Conservation (phyloP, 2,113 vertebrate genomes). For the Gobius niger region DNA sequence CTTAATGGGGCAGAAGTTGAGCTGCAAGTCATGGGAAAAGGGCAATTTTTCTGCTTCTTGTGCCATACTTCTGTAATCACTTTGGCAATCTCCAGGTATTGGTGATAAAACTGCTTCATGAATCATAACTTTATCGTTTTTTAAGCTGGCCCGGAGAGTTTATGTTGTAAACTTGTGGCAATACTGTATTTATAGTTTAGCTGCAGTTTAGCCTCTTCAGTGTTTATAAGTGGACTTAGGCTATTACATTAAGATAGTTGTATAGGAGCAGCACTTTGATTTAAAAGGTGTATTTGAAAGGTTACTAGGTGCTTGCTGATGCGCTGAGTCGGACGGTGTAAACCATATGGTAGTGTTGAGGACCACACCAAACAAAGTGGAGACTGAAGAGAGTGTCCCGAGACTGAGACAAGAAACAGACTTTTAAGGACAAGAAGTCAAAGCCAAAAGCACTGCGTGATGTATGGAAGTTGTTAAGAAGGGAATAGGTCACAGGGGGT, state of each 20-base stretch:
- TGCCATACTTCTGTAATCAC: neutral
- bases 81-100: neutral
- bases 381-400: neutral
- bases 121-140: neutral
- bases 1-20: neutral
- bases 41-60: neutral
- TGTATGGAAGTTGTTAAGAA: neutral
- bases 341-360: neutral
- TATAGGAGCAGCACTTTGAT: conserved; percentile 1
- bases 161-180: neutral
- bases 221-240: neutral
- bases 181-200: neutral
- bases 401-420: conserved; percentile 2
- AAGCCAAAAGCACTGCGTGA: neutral
- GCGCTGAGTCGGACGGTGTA: neutral
- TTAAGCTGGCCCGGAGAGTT: neutral
- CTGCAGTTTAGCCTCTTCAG: neutral
- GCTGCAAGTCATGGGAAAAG: conserved; percentile 6
- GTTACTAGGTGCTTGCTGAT: conserved; percentile 12
- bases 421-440: conserved; percentile 1
- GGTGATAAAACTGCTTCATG: neutral
- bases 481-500: neutral
- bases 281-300: conserved; percentile 6
- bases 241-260: conserved; percentile 8
- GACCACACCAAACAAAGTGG: conserved; percentile 11